Percentiles rank a stretch among this genome's conserved stretches.
Evolutionary conservation across 2,888 invertebrate species (phyloP).

Genomic region (Carterocephalus palaemon): DNA sequence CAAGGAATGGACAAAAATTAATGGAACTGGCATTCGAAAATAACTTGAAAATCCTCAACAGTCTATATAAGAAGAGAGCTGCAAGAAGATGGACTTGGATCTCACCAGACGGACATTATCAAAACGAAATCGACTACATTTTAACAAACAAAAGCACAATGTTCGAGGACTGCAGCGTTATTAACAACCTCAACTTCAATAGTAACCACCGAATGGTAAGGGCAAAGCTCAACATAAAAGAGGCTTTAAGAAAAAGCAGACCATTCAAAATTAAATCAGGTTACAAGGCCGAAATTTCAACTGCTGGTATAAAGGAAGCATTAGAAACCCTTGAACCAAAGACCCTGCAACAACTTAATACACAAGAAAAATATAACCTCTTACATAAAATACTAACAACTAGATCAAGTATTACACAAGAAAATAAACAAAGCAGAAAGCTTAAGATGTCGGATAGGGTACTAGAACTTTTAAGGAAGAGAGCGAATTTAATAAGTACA

Average conservation of each 20-base stretch:
- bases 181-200: too few species aligned
- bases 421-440: not conserved
- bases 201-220: conserved; percentile 32
- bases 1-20: conserved; percentile 21
- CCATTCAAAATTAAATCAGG: conserved; percentile 11
- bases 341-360: not conserved
- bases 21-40: conserved; percentile 21
- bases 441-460: conserved; percentile 3
- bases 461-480: conserved; percentile 9
- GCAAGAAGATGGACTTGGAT: conserved; percentile 23
- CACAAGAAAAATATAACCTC: conserved; percentile 10
- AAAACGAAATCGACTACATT: conserved; percentile 28
- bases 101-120: conserved; percentile 20
- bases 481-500: conserved; percentile 4
- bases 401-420: not conserved
- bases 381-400: conserved; percentile 5
- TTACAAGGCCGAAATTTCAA: not conserved
- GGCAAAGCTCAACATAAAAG: conserved; percentile 16
- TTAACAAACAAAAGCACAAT: conserved; percentile 18
- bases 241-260: not conserved
- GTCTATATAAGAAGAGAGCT: conserved; percentile 17
- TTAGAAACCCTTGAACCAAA: not conserved
- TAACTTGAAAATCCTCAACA: conserved; percentile 20
- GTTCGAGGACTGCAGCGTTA: conserved; percentile 22
- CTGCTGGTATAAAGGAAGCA: not conserved